Base-by-base conservation (phyloP, 30 jellyfish, hydroid and myxozoan genomes). In the Aurelia sp. region DNA sequence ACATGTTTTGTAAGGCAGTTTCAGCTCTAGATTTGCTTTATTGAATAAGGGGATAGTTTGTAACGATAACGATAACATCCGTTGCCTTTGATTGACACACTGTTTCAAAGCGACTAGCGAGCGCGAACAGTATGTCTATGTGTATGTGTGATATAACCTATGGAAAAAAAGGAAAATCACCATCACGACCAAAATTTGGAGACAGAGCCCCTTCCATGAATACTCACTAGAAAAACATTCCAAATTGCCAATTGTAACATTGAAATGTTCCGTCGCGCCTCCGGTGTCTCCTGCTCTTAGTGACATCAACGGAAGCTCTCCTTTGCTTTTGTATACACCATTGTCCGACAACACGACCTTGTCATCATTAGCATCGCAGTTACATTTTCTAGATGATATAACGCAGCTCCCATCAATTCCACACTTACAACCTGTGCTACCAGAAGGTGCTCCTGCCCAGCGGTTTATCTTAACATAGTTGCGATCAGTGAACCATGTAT, bases 281-380 rank as follows among this genome's bases (percentile, higher is more conserved):
- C 87, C 87, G 18, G 87, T 76, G 40, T 76, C 87, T 5, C 87
- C 87, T 7, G 48, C 87, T 24, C 63, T 57, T 3, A 59, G 31
- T 12, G 74, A 9, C 5, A 78, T 19, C 16, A 76, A 35, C 1
- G 87, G 87, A 55, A 76, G 77, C 7, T 41, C 64, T 1, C 35
- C 19, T 44, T 76, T 76, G 59, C 63, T 63, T 17, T 47, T 12
- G 48, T 21, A 76, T 4, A 17, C 18, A 17, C 73, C 74, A 18
- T 18, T 21, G 87, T 76, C 87, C 11, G 22, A 8, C 44, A 74
- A 30, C 4, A 24, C 5, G 9, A 59, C 65, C 10, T 4, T 58
- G 21, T 76, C 78, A 40, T 40, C 55, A 11, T 27, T 20, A 5
- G 55, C 6, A 61, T 57, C 76, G 59, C 87, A 76, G 40, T 76